Evolutionary conservation across 1,140 invertebrate genomes (phyloP).

Genomic region (Tribolium madens): DNA sequence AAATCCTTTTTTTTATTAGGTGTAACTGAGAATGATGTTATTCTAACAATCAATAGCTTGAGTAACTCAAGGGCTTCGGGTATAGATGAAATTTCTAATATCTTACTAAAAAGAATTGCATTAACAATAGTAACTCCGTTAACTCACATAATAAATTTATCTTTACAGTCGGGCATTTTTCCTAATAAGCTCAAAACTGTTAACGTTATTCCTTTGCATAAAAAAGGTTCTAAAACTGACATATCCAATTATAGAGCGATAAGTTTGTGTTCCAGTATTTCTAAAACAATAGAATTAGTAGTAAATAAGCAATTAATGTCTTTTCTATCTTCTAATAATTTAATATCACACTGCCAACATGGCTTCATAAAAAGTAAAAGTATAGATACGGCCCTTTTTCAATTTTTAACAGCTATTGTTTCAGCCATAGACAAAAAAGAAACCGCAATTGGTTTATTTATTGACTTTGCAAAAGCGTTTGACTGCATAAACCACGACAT

Average conservation of each 20-base stretch:
- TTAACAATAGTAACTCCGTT: not conserved
- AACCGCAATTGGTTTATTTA: not conserved
- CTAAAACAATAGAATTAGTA: not conserved
- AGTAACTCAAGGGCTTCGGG: not conserved
- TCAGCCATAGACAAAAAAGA: not conserved
- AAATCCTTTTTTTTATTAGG: constrained; percentile 8
- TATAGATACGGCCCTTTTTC: not conserved
- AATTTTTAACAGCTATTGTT: not conserved
- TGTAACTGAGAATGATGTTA: not conserved
- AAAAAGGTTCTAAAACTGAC: not conserved
- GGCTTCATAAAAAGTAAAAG: not conserved
- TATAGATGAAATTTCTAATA: not conserved
- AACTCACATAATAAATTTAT: constrained; percentile 1
- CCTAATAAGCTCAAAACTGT: not conserved
- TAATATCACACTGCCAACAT: not conserved
- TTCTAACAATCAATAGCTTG: not conserved
- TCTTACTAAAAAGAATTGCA: not conserved
- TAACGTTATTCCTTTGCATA: constrained; percentile 1
- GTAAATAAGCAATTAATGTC: not conserved
- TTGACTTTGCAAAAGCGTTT: not conserved
- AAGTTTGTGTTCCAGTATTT: constrained; percentile 6
- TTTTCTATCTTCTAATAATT: not conserved
- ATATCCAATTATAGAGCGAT: constrained; percentile 6
- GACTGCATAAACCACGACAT: constrained; percentile 2
- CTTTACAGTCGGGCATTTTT: not conserved